phyloP scores from a whole-genome alignment of 2,888 invertebrate species.

The Drosophila prostipennis region DNA sequence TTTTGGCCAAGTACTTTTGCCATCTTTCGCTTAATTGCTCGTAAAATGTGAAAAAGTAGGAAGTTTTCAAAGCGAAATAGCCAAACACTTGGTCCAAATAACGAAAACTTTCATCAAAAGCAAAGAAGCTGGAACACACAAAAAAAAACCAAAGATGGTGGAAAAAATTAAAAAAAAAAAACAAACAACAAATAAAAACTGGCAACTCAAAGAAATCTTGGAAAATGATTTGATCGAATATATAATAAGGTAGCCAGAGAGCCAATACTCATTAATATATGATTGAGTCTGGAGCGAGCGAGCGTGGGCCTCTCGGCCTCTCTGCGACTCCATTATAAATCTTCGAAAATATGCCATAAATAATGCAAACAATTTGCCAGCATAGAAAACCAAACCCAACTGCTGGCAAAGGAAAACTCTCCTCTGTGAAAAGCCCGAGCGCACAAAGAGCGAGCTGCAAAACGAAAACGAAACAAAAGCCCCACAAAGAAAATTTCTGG shows the following conservation, averaged over 20 bases:
- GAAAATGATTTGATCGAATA: constrained; percentile 39
- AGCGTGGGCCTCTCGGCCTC: too few species aligned
- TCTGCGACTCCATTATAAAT: constrained; percentile 74
- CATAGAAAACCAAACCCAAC: constrained; percentile 49
- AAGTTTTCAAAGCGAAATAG: constrained; percentile 31
- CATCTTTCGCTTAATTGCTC: constrained; percentile 75
- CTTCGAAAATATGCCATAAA: constrained; percentile 79
- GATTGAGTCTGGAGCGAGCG: constrained; percentile 50
- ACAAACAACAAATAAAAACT: constrained; percentile 13
- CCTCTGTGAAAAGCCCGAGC: constrained; percentile 28
- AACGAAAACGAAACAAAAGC: constrained; percentile 43
- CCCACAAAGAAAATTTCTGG: constrained; percentile 19
- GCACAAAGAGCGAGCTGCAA: constrained; percentile 43
- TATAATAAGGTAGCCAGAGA: constrained; percentile 49
- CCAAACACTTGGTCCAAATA: constrained; percentile 32
- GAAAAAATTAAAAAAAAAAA: neutral
- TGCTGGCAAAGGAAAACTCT: constrained; percentile 40
- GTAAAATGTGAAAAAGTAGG: constrained; percentile 63
- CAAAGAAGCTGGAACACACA: constrained; percentile 6
- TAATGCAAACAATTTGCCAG: constrained; percentile 76
- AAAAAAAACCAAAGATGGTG: constrained; percentile 18
- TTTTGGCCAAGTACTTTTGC: constrained; percentile 59
- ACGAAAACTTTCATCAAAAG: constrained; percentile 52
- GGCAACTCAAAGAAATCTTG: constrained; percentile 14
- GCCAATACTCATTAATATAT: constrained; percentile 70